A percentile compares a stretch with the other conserved stretches of the same genome.
These are phyloP conservation scores for Apostichopus leukothele DNA, from an alignment of 53 echinoderm and acorn worm species.

Conservation along the genomic window DNA sequence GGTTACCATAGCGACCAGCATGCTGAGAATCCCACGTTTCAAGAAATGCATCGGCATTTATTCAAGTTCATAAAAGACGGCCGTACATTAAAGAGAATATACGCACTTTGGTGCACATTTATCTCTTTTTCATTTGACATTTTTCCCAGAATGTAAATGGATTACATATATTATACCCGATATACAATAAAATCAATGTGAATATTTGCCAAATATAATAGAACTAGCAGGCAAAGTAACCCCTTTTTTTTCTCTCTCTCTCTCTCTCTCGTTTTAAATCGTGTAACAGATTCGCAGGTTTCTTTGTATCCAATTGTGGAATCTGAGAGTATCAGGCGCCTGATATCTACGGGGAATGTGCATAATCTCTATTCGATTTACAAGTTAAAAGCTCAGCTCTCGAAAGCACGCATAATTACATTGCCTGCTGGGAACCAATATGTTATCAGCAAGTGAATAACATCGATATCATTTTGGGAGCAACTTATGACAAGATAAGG, in stretches of 20 bases:
- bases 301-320: not conserved
- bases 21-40: not conserved
- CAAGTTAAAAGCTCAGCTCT: not conserved
- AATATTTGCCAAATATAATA: not conserved
- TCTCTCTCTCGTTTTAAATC: not conserved
- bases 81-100: not conserved
- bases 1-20: conserved; percentile 17
- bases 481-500: not conserved
- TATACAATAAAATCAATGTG: not conserved
- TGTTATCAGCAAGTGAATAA: not conserved
- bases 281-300: not conserved
- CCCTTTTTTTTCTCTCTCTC: not conserved
- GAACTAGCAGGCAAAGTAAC: not conserved
- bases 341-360: not conserved
- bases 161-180: not conserved
- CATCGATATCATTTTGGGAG: not conserved
- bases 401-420: conserved; percentile 3
- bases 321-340: not conserved
- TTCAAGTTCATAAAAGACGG: not conserved
- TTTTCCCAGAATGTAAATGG: not conserved
- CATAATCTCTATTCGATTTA: not conserved
- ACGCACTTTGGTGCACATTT: not conserved
- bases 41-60: not conserved
- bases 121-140: not conserved
- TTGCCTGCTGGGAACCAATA: not conserved